Evolutionary conservation across 64 coral and sea anemone species (phyloP), one percentile per base, ranked within the genome.

Genomic region (Pocillopora verrucosa): DNA sequence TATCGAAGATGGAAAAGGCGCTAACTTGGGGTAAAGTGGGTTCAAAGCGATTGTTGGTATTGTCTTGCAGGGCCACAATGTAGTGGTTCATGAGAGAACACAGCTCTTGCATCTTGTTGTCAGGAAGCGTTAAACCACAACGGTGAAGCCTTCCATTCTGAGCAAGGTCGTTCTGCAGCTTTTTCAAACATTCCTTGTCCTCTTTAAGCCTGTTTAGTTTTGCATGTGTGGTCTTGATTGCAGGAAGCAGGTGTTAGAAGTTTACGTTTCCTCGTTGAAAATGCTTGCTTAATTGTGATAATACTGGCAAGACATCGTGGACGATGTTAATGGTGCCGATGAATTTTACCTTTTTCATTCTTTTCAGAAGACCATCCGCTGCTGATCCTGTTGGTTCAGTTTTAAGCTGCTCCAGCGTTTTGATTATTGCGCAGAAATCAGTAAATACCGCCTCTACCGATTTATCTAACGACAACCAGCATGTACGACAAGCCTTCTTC

Each of bases 221-320:
- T 82, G 79, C 79, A 82, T 64, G 79, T 82, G 59, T 82, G 79
- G 79, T 59, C 79, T 82, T 82, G 79, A 82, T 82, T 82, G 79
- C 79, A 63, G 79, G 79, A 82, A 65, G 60, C 79, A 82, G 59
- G 79, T 82, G 79, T 82, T 59, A 82, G 79, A 82, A 82, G 79
- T 82, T 82, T 82, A 82, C 59, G 79, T 82, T 82, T 82, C 79
- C 79, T 82, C 60, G 79, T 82, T 65, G 60, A 82, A 82, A 82
- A 82, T 26, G 79, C 79, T 82, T 82, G 79, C 59, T 82, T 82
- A 82, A 82, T 82, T 82, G 79, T 82, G 79, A 82, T 82, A 63
- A 82, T 82, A 82, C 79, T 82, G 58, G 79, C 77, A 82, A 82
- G 79, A 82, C 79, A 62, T 82, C 60, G 59, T 82, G 79, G 79